Base-by-base conservation (phyloP, 2,113 vertebrate species). In the Delphinus delphis region DNA sequence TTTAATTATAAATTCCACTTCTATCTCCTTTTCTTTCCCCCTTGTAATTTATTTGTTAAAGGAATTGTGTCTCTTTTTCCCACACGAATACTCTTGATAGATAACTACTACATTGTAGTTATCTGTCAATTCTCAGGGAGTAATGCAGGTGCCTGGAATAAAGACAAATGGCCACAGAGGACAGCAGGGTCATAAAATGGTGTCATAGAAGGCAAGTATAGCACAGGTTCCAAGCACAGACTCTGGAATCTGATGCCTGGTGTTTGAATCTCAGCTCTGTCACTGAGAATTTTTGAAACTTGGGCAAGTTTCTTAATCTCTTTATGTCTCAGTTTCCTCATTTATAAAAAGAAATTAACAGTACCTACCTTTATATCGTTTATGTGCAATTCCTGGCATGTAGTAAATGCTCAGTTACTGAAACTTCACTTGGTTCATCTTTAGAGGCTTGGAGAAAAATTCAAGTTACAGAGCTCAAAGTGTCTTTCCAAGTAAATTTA, bases 361-460 rank as follows among this genome's bases (percentile, higher is more conserved):
- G 8, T 18, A n/a, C 31, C 12, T 71, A 23, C 11, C 2, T 25
- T 94, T 71, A 3, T 38, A 62, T 67, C 8, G 62, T 62, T 71
- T 73, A 85, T 41, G 13, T 60, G 12, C 6, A 55, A 31, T 33
- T 76, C 36, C 38, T 77, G 26, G 21, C 6, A 50, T 18, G 73
- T 4, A 71, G 4, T 20, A 79, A 82, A 82, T 41, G 38, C 6
- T 74, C 12, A 44, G 1, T 33, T 83, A 31, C 38, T 94, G 33
- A 63, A 90, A 67, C 28, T 84, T 83, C 38, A 70, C 1, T 65
- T 12, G n/a, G 23, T 70, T n/a, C 36, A 14, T 70, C 36, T 41
- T 90, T 36, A 58, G 33, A 74, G 9, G 5, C 58, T 92, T 84
- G 65, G 25, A 77, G 60, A 23, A 95, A 92, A 95, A 70, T 63